Evolutionary conservation across 2,113 vertebrate species (phyloP).

Genomic region (Promerops cafer): DNA sequence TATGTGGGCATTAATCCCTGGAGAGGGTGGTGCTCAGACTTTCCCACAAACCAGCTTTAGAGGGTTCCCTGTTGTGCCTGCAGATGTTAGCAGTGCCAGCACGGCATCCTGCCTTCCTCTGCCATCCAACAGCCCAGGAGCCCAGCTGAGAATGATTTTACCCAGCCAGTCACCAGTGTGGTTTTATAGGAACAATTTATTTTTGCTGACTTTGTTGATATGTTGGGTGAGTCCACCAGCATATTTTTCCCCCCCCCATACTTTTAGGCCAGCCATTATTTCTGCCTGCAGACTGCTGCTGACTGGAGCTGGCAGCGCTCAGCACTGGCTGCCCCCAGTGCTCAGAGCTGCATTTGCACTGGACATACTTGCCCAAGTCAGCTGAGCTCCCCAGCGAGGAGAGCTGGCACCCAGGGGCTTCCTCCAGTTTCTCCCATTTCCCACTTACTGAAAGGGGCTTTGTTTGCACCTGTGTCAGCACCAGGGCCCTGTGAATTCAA

Average conservation of each 20-base stretch:
- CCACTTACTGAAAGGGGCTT: background rate
- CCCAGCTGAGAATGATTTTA: background rate
- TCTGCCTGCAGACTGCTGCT: background rate
- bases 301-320: background rate
- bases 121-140: background rate
- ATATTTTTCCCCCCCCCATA: fast-evolving
- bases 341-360: background rate
- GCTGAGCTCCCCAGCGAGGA: background rate
- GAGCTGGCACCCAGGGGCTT: background rate
- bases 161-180: background rate
- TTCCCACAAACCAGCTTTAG: background rate
- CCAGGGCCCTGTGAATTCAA: background rate
- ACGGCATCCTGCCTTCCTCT: background rate
- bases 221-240: background rate
- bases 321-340: background rate
- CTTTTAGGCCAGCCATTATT: background rate
- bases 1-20: background rate
- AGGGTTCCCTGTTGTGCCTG: background rate
- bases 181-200: background rate
- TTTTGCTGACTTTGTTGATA: background rate
- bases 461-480: background rate
- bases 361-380: background rate
- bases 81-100: background rate
- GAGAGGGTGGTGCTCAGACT: background rate
- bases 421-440: background rate